These are phyloP conservation scores for Phocoena phocoena DNA, from an alignment of 2,113 vertebrate species.

Conservation along the genomic window DNA sequence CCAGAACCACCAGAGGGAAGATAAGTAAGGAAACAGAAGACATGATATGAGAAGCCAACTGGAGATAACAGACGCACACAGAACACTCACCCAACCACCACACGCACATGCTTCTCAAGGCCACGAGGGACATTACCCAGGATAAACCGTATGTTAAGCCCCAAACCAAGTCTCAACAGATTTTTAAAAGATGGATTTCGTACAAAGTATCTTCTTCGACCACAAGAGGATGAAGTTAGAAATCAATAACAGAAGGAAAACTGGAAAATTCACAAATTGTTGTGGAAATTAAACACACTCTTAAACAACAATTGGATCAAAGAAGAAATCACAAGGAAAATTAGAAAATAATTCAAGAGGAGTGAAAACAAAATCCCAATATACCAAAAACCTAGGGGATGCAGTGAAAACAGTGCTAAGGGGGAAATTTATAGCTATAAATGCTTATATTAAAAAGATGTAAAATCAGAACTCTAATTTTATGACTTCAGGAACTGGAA, in stretches of 20 bases:
- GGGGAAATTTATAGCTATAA: not conserved
- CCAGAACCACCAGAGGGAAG: not conserved
- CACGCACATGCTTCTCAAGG: fast-evolving
- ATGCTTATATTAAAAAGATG: not conserved
- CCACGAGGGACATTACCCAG: not conserved
- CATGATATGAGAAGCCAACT: too few relatives aligned
- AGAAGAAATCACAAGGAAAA: not conserved
- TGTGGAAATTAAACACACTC: not conserved
- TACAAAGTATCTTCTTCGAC: not conserved
- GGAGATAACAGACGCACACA: not conserved
- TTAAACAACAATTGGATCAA: not conserved
- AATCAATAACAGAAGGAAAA: not conserved
- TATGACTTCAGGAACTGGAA: not conserved
- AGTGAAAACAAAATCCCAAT: not conserved
- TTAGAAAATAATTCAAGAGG: not conserved
- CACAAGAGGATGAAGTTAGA: not conserved
- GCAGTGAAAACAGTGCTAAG: not conserved
- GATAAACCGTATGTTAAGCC: not conserved
- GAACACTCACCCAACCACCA: not conserved
- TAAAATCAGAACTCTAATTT: not conserved
- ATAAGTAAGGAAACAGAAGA: not conserved
- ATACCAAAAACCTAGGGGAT: too few relatives aligned
- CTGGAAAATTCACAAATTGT: not conserved
- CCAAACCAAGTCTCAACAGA: not conserved
- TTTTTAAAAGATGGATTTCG: not conserved